Evolutionary conservation across 2,113 vertebrate species (phyloP), one percentile per base, ranked within the genome.

Genomic region (Meriones unguiculatus): DNA sequence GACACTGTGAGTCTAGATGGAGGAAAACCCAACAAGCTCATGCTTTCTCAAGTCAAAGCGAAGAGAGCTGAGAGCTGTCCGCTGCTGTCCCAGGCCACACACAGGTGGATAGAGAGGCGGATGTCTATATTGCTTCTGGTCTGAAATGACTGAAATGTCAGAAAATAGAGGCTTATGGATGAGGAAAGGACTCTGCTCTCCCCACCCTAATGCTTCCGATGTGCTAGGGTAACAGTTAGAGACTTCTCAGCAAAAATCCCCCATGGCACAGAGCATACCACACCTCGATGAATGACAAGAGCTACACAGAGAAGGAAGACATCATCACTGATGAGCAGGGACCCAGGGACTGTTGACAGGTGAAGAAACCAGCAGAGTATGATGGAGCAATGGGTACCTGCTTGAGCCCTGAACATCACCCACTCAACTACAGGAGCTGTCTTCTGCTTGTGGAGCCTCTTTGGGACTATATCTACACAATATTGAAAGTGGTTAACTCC

Each of bases 361-460:
- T 12, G 41, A 95, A 32, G n/a, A 2, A 3, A 12, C 57, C n/a
- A 15, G 1, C 35, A 25, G 11, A 64, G 59, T 5, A 15, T 2
- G 17, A 7, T 3, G 4, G 32, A 62, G 24, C 25, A 10, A 2
- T 0, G 10, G 20, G 28, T 22, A 32, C 1, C 4, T 64, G 38
- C 20, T 38, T 59, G 24, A 28, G 11, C 25, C 3, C 13, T 75
- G 9, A 22, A 2, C 2, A 14, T 7, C 32, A 81, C 13, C 73
- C 57, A 18, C 73, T 77, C 35, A 84, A 0, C 14, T 3, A 64
- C 30, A 46, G 70, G 70, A 78, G 30, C 65, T 35, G n/a, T 4
- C n/a, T 20, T 91, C 18, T 82, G 7, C 15, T 67, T 41, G 25
- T 46, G 41, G 72, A 54, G 32, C 22, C 25, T 92, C 35, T 3